Evolutionary conservation across 2,888 invertebrate genomes (phyloP).

Genomic region (Thyatira batis): DNA sequence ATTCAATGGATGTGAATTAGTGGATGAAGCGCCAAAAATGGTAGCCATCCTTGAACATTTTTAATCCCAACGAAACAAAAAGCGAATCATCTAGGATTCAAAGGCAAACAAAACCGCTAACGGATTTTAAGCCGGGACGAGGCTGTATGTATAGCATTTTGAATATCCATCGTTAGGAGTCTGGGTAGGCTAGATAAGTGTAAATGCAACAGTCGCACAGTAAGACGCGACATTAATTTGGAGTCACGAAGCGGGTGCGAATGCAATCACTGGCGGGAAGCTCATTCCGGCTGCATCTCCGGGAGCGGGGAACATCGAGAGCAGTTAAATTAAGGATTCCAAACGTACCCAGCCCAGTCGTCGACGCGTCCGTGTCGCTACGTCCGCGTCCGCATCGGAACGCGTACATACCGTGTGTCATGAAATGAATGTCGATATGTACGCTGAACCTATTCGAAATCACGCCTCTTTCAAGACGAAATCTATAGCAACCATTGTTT

Average conservation of each 20-base stretch:
- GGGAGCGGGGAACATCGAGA: constrained; percentile 46
- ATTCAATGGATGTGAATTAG: too few species aligned
- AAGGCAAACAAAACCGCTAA: too few species aligned
- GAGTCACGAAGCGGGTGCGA: constrained; percentile 63
- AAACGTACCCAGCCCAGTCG: constrained; percentile 42
- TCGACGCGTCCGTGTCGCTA: constrained; percentile 17
- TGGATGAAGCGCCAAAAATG: too few species aligned
- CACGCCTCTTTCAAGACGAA: background rate
- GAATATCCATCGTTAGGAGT: background rate
- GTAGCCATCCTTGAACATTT: too few species aligned
- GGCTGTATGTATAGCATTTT: too few species aligned
- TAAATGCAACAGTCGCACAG: constrained; percentile 18
- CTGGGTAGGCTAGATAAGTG: constrained; percentile 17
- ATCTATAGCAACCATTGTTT: background rate
- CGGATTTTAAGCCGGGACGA: too few species aligned
- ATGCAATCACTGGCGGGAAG: constrained; percentile 78
- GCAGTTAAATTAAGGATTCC: constrained; percentile 76
- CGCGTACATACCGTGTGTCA: constrained; percentile 26
- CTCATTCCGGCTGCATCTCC: constrained; percentile 76
- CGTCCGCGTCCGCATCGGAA: constrained; percentile 38
- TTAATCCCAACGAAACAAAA: too few species aligned
- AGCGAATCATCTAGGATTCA: too few species aligned
- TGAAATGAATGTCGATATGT: constrained; percentile 22
- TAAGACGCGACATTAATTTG: constrained; percentile 65
- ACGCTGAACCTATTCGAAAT: background rate